phyloP scores from a whole-genome alignment of 2,113 vertebrate species.

The Cavia porcellus region DNA sequence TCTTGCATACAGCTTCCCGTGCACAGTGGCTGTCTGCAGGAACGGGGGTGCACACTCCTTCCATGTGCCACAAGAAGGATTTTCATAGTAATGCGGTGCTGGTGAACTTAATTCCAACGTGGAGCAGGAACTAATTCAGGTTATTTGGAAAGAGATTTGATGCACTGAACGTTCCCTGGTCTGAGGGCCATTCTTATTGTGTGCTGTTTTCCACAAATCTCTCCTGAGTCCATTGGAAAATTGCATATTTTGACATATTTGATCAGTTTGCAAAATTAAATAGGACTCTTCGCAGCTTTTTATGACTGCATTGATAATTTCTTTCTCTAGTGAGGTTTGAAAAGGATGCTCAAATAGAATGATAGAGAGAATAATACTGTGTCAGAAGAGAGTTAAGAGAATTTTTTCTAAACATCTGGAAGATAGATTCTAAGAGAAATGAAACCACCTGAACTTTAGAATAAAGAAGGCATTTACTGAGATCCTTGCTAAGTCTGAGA shows the following conservation, averaged over 20 bases:
- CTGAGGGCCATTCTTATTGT: not conserved
- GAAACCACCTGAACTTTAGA: not conserved
- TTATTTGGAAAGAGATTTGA: not conserved
- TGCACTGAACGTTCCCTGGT: not conserved
- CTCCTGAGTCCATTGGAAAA: not conserved
- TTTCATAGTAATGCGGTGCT: not conserved
- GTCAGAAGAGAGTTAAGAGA: not conserved
- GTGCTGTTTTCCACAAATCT: not conserved
- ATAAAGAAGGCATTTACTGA: not conserved
- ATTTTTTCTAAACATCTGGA: no score
- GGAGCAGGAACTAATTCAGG: not conserved
- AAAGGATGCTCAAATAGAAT: not conserved
- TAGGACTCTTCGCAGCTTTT: not conserved
- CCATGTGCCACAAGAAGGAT: not conserved
- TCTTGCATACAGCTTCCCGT: not conserved
- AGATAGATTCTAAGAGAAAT: not conserved
- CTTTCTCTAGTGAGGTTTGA: not conserved
- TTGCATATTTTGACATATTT: not conserved
- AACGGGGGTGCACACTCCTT: not conserved
- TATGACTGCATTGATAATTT: not conserved
- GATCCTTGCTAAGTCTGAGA: no score
- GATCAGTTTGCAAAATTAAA: no score
- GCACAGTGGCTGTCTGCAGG: no score
- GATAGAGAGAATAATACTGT: not conserved
- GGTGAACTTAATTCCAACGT: not conserved